Conservation (phyloP, 2,113 vertebrate genomes). For the Anser brachyrhynchus region DNA sequence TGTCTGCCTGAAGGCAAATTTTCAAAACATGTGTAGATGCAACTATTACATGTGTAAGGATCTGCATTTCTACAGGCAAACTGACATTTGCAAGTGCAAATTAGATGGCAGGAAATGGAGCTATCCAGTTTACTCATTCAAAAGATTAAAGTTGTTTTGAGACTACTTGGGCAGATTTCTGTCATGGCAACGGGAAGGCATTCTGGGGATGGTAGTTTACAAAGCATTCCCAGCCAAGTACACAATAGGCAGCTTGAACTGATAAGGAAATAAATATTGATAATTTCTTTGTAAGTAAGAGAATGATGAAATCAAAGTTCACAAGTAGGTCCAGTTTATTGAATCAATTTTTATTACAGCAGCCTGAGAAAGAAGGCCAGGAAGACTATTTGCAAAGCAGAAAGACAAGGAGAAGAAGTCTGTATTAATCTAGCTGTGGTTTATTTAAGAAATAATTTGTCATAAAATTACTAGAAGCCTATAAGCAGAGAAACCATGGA, state of each 20-base stretch:
- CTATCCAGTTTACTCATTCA: not conserved
- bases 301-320: not conserved
- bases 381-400: not conserved
- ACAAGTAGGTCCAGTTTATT: not conserved
- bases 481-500: not conserved
- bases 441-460: not conserved
- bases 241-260: not conserved
- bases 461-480: not conserved
- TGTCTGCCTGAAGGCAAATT: not conserved
- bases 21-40: slow-evolving; percentile 13
- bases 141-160: not conserved
- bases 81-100: slow-evolving; percentile 29
- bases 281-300: not conserved
- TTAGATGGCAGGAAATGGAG: not conserved
- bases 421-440: not conserved
- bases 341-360: not conserved
- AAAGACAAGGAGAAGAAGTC: not conserved
- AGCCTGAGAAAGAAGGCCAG: not conserved
- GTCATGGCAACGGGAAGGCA: not conserved
- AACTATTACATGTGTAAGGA: slow-evolving; percentile 26
- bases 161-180: not conserved
- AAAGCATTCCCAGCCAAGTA: not conserved
- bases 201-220: not conserved
- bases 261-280: not conserved
- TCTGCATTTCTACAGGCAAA: slow-evolving; percentile 1